A percentile compares a stretch with the other conserved stretches of the same genome.
Conservation (phyloP, 2,888 invertebrate genomes). For the Dromius quadrimaculatus region DNA sequence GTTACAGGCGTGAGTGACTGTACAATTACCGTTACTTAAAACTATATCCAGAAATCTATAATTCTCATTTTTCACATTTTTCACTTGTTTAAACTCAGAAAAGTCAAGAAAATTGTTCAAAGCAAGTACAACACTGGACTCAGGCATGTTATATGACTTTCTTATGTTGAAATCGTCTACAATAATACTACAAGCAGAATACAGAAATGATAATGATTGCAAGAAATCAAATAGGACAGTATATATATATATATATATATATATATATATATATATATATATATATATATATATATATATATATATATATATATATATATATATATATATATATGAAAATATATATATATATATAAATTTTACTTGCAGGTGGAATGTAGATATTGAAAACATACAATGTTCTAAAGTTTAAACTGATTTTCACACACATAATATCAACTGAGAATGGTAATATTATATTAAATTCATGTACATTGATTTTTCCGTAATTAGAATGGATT, state of each 20-base stretch:
- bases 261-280: too few species aligned
- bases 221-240: neutral
- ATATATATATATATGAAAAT: too few species aligned
- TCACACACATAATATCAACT: neutral
- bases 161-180: too few species aligned
- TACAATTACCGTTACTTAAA: neutral
- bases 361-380: neutral
- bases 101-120: neutral
- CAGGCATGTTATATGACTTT: neutral
- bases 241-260: too few species aligned
- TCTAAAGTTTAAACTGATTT: neutral
- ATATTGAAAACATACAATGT: neutral
- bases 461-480: neutral
- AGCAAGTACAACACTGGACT: neutral
- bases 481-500: neutral
- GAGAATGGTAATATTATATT: neutral
- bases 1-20: neutral
- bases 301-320: too few species aligned
- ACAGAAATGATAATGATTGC: neutral
- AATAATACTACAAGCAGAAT: too few species aligned
- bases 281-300: too few species aligned
- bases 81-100: neutral
- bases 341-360: neutral
- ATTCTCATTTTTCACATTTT: neutral
- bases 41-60: neutral